Base-by-base conservation (phyloP, 2,113 vertebrate species). In the Anolis sagrei region DNA sequence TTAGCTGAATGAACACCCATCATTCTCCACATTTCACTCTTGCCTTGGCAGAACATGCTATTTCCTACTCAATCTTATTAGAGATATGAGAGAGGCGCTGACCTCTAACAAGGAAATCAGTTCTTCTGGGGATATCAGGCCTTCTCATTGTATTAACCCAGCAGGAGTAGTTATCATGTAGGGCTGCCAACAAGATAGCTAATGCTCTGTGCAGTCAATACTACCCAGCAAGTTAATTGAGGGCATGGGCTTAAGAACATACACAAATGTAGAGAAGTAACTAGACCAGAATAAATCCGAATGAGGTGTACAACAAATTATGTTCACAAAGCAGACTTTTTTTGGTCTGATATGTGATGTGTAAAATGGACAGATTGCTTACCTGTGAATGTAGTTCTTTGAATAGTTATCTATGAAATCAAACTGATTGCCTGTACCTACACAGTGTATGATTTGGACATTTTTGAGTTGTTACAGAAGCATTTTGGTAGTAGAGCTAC, bases 91-190 rank as follows among this genome's bases (percentile, higher is more conserved):
- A 90, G 25, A 75, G 89, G 76, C 68, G 81, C 29, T 85, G 81
- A 89, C 32, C 75, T 79, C 36, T 85, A 81, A 93, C 91, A 6
- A 86, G 75, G 77, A 86, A 92, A 80, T 49, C 44, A 62, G 61
- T 27, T 62, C n/a, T 34, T 85, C 27, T 2, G 61, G 72, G 54
- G 86, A 81, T 0, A 79, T 5, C 0, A 4, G 61, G 18, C 0
- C 72, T 82, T 86, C 62, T 14, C n/a, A 87, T 25, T 82, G 49
- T 72, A 76, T 2, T 78, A 89, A 14, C 23, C 19, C 54, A 18
- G 64, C 64, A 19, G 34, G 34, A 14, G 7, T 44, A 64, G n/a
- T 85, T 36, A 61, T 25, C 70, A 0, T 1, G 10, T 13, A 39
- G 72, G 54, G 14, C 6, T 6, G 21, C 19, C 8, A 79, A 51